Evolutionary conservation across 1,140 invertebrate species (phyloP), one percentile per base, ranked within the genome.

Genomic region (Trachelipus rathkii): DNA sequence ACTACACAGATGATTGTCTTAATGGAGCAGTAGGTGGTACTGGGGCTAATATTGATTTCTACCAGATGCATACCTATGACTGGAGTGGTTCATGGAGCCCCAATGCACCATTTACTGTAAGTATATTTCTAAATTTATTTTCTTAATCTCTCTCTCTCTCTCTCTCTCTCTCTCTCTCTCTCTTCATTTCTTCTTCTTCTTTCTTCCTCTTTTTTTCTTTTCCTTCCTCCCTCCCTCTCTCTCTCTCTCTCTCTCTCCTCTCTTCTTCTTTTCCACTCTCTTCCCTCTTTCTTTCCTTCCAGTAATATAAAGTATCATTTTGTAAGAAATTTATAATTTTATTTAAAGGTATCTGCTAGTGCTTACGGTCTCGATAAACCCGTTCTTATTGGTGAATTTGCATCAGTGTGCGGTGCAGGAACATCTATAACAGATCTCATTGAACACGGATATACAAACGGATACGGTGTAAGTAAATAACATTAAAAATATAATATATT

Each of bases 371-470:
- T 85, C 0, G 78, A 83, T 75, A 86, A 86, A 74, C 86, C 85
- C 0, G 73, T 85, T n/a, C 81, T 86, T 7, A 84, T 86, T 24
- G 85, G 85, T 13, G 86, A 86, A 78, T 86, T 84, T 73, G 76
- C 81, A 2, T 74, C 83, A 7, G 78, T 79, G 44, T 83, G 83
- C 60, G 82, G 83, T 10, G 82, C 71, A 15, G 82, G 82, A 0
- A 83, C 82, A 76, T 78, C 75, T 13, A 82, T 84, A 10, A 79
- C 81, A 44, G 76, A 84, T 33, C 76, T 85, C 24, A 85, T 83
- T 76, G 81, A 83, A 44, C 83, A 83, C 72, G 82, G 82, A 11
- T 86, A 86, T 77, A 82, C 77, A 46, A 79, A 84, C 24, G 84
- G 84, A 15, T 86, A 86, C 78, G 70, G 74, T 15, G 82, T 82